Conservation (phyloP, 2,797 vertebrate genomes). For the Acanthurus tractus region DNA sequence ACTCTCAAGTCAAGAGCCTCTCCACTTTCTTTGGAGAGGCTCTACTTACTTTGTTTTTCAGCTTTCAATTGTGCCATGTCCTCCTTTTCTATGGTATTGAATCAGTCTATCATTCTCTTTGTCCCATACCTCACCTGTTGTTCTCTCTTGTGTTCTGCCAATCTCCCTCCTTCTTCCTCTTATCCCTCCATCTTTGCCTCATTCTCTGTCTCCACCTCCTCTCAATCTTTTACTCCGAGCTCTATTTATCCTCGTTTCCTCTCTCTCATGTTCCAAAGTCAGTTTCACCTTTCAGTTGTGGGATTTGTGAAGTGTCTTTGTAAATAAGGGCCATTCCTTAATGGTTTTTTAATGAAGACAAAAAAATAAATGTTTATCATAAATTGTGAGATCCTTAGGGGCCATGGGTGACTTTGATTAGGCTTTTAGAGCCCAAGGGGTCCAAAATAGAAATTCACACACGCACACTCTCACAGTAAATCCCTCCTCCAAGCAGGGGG, state of each 20-base stretch:
- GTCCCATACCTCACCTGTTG: background rate
- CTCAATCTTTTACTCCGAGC: background rate
- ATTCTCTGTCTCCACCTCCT: background rate
- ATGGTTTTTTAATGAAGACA: too few relatives aligned
- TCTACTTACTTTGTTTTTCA: background rate
- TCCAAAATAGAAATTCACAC: background rate
- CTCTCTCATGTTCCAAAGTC: background rate
- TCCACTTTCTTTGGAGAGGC: background rate
- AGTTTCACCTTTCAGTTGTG: background rate
- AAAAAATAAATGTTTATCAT: background rate
- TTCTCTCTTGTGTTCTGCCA: background rate
- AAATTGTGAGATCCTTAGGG: background rate
- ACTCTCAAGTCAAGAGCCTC: constrained; percentile 15
- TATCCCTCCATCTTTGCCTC: background rate
- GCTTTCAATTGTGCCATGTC: background rate
- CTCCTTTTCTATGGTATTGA: constrained; percentile 8
- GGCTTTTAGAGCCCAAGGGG: constrained; percentile 6
- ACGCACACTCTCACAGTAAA: background rate
- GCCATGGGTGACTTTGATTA: constrained; percentile 2
- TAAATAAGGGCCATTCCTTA: too few relatives aligned
- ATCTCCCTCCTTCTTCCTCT: background rate
- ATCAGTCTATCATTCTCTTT: constrained; percentile 4
- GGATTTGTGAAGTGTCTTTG: background rate
- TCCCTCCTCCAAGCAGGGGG: background rate
- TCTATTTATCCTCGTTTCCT: background rate